Evolutionary conservation across 2,888 invertebrate species (phyloP).

Genomic region (Calephelis perditalis): DNA sequence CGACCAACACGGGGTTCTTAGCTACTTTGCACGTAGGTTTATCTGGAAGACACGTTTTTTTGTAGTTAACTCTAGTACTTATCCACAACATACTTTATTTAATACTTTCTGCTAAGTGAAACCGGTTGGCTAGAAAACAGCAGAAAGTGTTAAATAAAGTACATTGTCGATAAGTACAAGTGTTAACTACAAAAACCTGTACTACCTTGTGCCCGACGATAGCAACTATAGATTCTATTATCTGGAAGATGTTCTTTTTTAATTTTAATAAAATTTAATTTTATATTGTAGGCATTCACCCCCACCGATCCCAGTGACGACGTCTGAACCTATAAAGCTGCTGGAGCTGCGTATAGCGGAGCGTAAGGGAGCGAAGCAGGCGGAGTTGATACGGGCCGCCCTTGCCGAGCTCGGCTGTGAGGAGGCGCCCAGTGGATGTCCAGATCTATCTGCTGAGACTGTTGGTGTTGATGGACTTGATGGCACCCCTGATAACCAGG

Average conservation of each 20-base stretch:
- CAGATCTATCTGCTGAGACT: conserved; percentile 88
- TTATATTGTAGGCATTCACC: conserved; percentile 59
- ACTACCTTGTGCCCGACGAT: no score
- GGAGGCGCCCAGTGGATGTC: conserved; percentile 90
- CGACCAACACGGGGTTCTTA: no score
- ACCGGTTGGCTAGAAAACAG: no score
- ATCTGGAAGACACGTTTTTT: neutral
- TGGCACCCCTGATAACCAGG: conserved; percentile 16
- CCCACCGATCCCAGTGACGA: conserved; percentile 65
- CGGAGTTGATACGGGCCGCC: conserved; percentile 90
- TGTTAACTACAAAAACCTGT: no score
- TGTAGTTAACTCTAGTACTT: no score
- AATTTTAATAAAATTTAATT: neutral
- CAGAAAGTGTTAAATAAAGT: no score
- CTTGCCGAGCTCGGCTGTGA: conserved; percentile 92
- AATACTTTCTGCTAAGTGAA: no score
- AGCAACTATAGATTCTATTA: no score
- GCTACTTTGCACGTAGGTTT: no score
- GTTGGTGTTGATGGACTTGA: conserved; percentile 78
- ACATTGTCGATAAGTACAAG: no score
- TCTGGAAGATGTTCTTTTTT: no score
- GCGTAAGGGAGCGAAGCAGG: conserved; percentile 88
- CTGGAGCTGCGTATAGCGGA: conserved; percentile 90
- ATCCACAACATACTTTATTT: no score
- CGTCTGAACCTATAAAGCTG: conserved; percentile 83